Evolutionary conservation across 35 echinoderm and acorn worm genomes (phyloP), one percentile per base, ranked within the genome.

Genomic region (Ophiothrix spiculata): DNA sequence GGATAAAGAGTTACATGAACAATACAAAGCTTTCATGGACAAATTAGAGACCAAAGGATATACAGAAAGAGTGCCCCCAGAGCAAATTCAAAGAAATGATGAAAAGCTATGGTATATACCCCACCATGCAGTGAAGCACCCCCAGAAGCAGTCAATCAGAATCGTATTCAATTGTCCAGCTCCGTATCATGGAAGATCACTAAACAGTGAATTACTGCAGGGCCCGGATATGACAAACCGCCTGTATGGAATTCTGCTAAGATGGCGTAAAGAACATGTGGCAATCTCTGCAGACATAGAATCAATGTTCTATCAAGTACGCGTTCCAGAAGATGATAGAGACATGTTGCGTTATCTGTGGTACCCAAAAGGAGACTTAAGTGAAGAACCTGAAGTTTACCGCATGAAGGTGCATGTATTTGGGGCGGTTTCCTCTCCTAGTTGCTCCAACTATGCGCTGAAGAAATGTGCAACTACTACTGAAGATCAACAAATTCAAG

Each of bases 281-380:
- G 77, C 86, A 0, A 14, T 88, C 33, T 37, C 23, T 1, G 86
- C 40, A 0, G 86, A 88, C 41, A 56, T 80, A 14, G 31, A 88
- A 36, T 1, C 64, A 0, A 39, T 86, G 69, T 86, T 77, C 33
- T 46, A 86, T 35, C 86, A 88, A 38, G 86, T 79, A 6, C 79
- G 35, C 23, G 39, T 79, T 0, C 40, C 37, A 35, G 40, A n/a
- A 35, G 31, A 45, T 37, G n/a, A 88, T 31, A 37, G 54, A n/a
- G 86, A 88, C 56, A 77, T 86, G 37, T 32, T 85, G 13, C n/a
- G 83, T 17, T 85, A 74, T 35, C 23, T 85, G 75, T 87, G 85
- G 49, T 54, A 21, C 8, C 77, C 39, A 21, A 33, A 80, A n/a
- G 89, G 90, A 25, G 84, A 92, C 60, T 31, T 87, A 1, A 31